A percentile compares a stretch with the other conserved stretches of the same genome.
Evolutionary conservation across 2,888 invertebrate species (phyloP).

Genomic region (Unio pictorum): DNA sequence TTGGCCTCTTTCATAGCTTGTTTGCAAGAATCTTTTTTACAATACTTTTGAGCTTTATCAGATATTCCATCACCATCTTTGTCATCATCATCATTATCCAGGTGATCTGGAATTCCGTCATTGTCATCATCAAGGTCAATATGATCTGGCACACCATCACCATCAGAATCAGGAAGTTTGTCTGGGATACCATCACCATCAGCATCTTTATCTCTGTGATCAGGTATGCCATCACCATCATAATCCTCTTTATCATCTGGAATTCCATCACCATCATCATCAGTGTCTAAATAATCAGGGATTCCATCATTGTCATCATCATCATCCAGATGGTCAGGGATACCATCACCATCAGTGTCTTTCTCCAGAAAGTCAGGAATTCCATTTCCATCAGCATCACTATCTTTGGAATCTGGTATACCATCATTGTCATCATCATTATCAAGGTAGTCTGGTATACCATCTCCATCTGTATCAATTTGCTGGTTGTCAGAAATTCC

Average conservation of each 20-base stretch:
- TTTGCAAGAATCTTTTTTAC: not conserved
- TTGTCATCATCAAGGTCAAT: conserved; percentile 46
- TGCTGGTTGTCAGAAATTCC: conserved; percentile 52
- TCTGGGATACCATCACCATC: conserved; percentile 64
- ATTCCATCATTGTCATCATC: conserved; percentile 67
- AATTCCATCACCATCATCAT: conserved; percentile 61
- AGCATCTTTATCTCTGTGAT: conserved; percentile 45
- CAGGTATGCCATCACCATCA: conserved; percentile 68
- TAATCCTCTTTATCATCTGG: conserved; percentile 55
- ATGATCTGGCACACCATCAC: conserved; percentile 61
- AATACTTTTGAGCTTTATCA: conserved; percentile 6
- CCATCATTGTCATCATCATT: conserved; percentile 54
- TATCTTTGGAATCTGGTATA: conserved; percentile 50
- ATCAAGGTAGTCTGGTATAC: conserved; percentile 60
- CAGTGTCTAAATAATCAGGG: conserved; percentile 55
- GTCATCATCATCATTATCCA: conserved; percentile 17
- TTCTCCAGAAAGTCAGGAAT: conserved; percentile 38
- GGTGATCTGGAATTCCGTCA: conserved; percentile 48
- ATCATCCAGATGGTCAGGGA: conserved; percentile 59
- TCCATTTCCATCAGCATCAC: conserved; percentile 53
- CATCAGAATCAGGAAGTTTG: conserved; percentile 52
- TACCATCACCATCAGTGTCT: conserved; percentile 63
- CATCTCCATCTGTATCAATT: conserved; percentile 48
- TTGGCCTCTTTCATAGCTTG: not conserved
- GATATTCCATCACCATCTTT: conserved; percentile 23